These are phyloP conservation scores for Agrotis puta DNA, from an alignment of 2,888 invertebrate species.

Conservation along the genomic window DNA sequence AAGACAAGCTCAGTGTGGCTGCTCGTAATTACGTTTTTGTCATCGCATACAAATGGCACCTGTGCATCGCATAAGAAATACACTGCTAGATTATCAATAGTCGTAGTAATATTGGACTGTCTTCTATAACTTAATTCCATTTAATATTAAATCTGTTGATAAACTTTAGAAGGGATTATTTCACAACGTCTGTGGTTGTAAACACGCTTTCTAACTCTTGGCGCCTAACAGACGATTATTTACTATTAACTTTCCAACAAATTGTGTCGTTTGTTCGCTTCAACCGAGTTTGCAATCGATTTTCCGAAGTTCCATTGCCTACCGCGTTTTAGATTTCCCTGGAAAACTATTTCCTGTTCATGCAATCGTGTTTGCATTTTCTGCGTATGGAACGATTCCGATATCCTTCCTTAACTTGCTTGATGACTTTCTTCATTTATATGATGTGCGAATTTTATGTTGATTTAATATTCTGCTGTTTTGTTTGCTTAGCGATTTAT, in stretches of 20 bases:
- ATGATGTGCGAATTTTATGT: slow-evolving; percentile 32
- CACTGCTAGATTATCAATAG: slow-evolving; percentile 1
- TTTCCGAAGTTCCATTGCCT: slow-evolving; percentile 45
- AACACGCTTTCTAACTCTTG: slow-evolving; percentile 62
- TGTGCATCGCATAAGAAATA: slow-evolving; percentile 38
- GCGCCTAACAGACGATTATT: slow-evolving; percentile 69
- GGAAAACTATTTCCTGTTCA: slow-evolving; percentile 41
- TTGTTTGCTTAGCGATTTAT: slow-evolving; percentile 32
- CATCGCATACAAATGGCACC: slow-evolving; percentile 41
- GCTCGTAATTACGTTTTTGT: slow-evolving; percentile 55
- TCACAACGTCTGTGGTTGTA: slow-evolving; percentile 51
- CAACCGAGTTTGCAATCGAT: slow-evolving; percentile 56
- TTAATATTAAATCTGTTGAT: slow-evolving; percentile 24
- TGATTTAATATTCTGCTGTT: background rate
- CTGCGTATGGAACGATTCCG: slow-evolving; percentile 20
- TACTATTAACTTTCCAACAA: slow-evolving; percentile 75
- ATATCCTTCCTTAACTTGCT: slow-evolving; percentile 15
- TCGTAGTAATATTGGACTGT: slow-evolving; percentile 11
- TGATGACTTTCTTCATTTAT: slow-evolving; percentile 3
- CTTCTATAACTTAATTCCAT: slow-evolving; percentile 26
- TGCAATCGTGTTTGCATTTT: slow-evolving; percentile 40
- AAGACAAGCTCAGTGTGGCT: slow-evolving; percentile 21
- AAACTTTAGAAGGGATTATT: slow-evolving; percentile 42
- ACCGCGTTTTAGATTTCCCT: slow-evolving; percentile 30
- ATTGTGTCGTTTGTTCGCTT: slow-evolving; percentile 64